phyloP scores from a whole-genome alignment of 2,888 invertebrate species.

The Pollenia amentaria region DNA sequence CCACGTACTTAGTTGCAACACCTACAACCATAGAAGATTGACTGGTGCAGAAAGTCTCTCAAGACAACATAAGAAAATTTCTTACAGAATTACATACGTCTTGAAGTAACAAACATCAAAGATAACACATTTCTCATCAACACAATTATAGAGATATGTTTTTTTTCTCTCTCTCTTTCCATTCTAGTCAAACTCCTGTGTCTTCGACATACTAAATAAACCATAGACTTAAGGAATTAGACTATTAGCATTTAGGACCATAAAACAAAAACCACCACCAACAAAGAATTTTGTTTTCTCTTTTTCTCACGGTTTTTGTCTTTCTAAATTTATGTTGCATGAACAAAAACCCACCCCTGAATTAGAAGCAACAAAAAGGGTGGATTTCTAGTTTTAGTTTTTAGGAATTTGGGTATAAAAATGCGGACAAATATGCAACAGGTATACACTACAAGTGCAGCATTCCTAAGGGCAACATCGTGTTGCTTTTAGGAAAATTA shows the following conservation, averaged over 20 bases:
- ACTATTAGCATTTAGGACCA: too few species aligned
- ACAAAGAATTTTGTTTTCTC: constrained; percentile 28
- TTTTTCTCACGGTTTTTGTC: neutral
- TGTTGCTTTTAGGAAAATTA: neutral
- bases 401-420: constrained; percentile 61
- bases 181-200: too few species aligned
- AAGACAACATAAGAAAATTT: too few species aligned
- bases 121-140: too few species aligned
- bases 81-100: too few species aligned
- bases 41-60: too few species aligned
- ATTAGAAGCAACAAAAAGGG: neutral
- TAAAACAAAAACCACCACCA: constrained; percentile 19
- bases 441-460: constrained; percentile 75
- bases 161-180: too few species aligned
- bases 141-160: too few species aligned
- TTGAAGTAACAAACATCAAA: too few species aligned
- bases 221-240: too few species aligned
- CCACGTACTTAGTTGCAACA: constrained; percentile 35
- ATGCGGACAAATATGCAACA: constrained; percentile 16
- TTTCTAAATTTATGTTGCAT: neutral
- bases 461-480: constrained; percentile 45
- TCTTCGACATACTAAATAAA: too few species aligned
- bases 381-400: constrained; percentile 14
- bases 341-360: constrained; percentile 42
- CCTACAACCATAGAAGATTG: neutral